Evolutionary conservation across 2,888 invertebrate genomes (phyloP).

Genomic region (Byasa hedistus): DNA sequence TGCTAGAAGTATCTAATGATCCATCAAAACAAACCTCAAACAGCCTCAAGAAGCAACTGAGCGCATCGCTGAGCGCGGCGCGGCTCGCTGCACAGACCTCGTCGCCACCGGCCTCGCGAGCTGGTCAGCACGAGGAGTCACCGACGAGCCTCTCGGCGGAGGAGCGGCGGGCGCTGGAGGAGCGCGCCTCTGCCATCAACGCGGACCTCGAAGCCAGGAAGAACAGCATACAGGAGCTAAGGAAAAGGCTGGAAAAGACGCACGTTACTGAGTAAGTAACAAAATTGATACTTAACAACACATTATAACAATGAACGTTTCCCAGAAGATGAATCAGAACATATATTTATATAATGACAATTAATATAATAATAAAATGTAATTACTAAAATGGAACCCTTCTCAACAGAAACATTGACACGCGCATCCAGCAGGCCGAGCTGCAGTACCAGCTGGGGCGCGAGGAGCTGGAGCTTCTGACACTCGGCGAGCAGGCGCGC

Average conservation of each 20-base stretch:
- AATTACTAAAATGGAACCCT: not conserved
- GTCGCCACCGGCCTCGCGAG: conserved; percentile 52
- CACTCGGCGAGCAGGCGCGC: conserved; percentile 90
- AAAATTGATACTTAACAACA: too few relatives aligned
- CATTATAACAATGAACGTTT: too few relatives aligned
- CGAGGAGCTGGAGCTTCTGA: conserved; percentile 91
- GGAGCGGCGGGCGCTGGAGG: conserved; percentile 79
- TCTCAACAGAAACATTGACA: conserved; percentile 88
- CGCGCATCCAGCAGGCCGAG: conserved; percentile 93
- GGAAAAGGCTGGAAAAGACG: conserved; percentile 88
- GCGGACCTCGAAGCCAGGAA: conserved; percentile 89
- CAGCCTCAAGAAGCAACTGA: conserved; percentile 84
- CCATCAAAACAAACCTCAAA: too few relatives aligned
- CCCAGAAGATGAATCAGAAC: too few relatives aligned
- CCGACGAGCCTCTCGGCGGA: conserved; percentile 73
- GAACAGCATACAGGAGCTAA: conserved; percentile 89
- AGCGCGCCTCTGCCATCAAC: conserved; percentile 70
- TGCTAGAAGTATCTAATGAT: too few relatives aligned
- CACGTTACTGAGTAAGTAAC: conserved; percentile 91
- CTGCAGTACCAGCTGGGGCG: conserved; percentile 92
- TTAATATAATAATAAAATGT: not conserved
- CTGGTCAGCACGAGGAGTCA: conserved; percentile 52
- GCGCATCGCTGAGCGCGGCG: conserved; percentile 80
- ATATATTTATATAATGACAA: too few relatives aligned
- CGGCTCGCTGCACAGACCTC: conserved; percentile 64